A percentile compares a stretch with the other conserved stretches of the same genome.
phyloP scores from a whole-genome alignment of 2,888 invertebrate species.

The Heterodera filipjevi region DNA sequence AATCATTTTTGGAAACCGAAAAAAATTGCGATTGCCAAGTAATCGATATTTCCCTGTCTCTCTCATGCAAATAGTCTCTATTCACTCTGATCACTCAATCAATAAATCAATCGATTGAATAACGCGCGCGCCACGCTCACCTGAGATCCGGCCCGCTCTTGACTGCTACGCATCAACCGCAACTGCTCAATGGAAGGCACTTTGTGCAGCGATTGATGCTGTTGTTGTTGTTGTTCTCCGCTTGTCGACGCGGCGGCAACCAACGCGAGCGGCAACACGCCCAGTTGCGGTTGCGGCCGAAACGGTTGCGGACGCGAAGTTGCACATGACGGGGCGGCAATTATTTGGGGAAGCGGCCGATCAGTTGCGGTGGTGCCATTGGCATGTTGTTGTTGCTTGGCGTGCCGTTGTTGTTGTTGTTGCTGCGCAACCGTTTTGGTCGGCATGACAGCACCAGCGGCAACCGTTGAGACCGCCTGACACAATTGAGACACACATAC shows the following conservation, averaged over 20 bases:
- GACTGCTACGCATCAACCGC: constrained; percentile 24
- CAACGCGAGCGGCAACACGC: constrained; percentile 39
- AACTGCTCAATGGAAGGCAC: constrained; percentile 43
- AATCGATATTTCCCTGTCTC: background rate
- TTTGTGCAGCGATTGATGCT: constrained; percentile 40
- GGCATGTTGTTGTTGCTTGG: background rate
- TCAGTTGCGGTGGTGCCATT: background rate
- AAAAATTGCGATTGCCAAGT: constrained; percentile 7
- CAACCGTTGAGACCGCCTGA: background rate
- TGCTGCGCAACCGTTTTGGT: background rate
- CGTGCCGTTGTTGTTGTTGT: background rate
- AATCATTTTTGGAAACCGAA: no score
- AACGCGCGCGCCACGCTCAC: constrained; percentile 36
- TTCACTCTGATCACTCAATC: background rate
- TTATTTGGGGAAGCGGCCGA: constrained; percentile 8
- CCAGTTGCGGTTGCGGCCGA: constrained; percentile 54
- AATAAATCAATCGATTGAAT: background rate
- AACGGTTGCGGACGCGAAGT: constrained; percentile 41
- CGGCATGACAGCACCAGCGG: background rate
- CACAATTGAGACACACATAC: no score
- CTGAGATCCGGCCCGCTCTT: constrained; percentile 50
- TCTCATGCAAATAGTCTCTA: no score
- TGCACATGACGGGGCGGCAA: constrained; percentile 2
- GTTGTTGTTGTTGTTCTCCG: background rate
- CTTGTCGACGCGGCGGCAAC: constrained; percentile 14